A percentile compares a stretch with the other conserved stretches of the same genome.
Evolutionary conservation across 1,140 invertebrate species (phyloP).

Genomic region (Bombus confusus): DNA sequence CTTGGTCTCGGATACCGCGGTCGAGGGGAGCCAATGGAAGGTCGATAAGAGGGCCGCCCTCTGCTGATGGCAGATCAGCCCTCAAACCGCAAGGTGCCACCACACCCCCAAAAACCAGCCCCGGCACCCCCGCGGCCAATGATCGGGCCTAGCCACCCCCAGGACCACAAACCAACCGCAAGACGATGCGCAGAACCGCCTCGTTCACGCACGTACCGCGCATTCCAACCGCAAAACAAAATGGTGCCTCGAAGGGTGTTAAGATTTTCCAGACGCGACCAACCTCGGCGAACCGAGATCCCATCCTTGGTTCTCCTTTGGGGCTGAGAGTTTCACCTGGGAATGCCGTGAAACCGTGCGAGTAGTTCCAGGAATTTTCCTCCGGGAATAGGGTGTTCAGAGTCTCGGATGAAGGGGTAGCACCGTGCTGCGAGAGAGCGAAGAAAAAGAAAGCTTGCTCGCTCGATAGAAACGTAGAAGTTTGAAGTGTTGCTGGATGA

Average conservation of each 20-base stretch:
- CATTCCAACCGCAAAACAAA: conserved; percentile 81
- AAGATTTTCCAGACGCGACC: conserved; percentile 60
- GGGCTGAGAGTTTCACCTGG: background rate
- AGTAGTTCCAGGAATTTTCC: background rate
- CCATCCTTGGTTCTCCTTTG: background rate
- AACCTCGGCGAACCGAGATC: background rate
- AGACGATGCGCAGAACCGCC: conserved; percentile 82
- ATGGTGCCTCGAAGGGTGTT: conserved; percentile 73
- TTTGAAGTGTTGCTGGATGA: too few relatives aligned
- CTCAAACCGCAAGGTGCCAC: conserved; percentile 83
- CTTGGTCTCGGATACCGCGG: conserved; percentile 44
- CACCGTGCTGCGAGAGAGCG: background rate
- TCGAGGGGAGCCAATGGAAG: conserved; percentile 70
- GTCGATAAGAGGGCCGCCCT: conserved; percentile 78
- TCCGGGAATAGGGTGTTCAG: too few relatives aligned
- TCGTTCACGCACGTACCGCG: conserved; percentile 73
- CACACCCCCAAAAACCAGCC: conserved; percentile 81
- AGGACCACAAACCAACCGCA: conserved; percentile 83
- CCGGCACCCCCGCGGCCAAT: conserved; percentile 81
- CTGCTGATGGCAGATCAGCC: conserved; percentile 79
- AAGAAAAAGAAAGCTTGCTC: background rate
- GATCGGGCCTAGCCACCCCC: conserved; percentile 81
- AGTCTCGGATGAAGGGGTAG: background rate
- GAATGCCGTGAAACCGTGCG: background rate
- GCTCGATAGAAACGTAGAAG: too few relatives aligned